Evolutionary conservation across 2,797 vertebrate genomes (phyloP).

Genomic region (Gila robusta): DNA sequence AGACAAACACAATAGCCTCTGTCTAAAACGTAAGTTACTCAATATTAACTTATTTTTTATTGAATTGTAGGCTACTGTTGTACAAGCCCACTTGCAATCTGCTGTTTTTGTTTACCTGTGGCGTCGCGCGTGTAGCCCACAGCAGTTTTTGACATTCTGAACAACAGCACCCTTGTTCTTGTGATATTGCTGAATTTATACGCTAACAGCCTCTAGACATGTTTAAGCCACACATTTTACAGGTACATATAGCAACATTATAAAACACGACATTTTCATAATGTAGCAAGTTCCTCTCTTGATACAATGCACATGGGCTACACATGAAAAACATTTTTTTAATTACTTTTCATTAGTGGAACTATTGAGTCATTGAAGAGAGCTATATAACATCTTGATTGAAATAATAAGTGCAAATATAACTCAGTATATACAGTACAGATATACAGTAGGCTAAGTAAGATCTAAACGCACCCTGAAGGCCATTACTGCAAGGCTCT

Average conservation of each 20-base stretch:
- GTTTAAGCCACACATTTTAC: neutral
- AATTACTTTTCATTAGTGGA: neutral
- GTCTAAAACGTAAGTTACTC: neutral
- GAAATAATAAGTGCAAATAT: neutral
- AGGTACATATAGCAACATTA: neutral
- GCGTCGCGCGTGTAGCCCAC: neutral
- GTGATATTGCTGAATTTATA: neutral
- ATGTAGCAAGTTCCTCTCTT: neutral
- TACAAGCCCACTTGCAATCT: neutral
- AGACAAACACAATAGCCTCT: neutral
- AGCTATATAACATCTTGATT: neutral
- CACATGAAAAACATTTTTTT: neutral
- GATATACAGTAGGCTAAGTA: neutral
- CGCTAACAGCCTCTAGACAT: neutral
- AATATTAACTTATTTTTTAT: neutral
- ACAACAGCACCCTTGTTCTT: neutral
- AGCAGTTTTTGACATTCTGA: neutral
- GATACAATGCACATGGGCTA: neutral
- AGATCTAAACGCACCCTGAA: neutral
- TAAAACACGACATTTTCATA: neutral
- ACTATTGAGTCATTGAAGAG: neutral
- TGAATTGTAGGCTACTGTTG: neutral
- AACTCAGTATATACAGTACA: no score
- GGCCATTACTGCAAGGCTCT: slow-evolving; percentile 34
- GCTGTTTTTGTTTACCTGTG: neutral